Percentiles rank a stretch among this genome's conserved stretches.
phyloP scores from a whole-genome alignment of 2,113 vertebrate species.

The Vulpes lagopus region DNA sequence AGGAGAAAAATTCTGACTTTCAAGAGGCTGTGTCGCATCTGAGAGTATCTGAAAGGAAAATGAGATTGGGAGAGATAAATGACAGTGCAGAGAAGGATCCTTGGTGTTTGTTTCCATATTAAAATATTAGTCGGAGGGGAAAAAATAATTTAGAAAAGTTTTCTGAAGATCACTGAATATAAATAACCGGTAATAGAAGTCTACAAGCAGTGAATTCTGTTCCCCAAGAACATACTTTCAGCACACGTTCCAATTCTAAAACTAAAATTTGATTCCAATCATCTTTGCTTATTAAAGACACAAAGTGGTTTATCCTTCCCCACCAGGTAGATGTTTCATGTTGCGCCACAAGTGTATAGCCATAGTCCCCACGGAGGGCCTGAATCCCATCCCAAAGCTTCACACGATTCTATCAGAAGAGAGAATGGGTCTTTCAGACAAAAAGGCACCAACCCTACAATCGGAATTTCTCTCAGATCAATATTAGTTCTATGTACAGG shows the following conservation, averaged over 20 bases:
- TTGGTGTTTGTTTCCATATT: neutral
- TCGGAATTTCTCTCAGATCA: neutral
- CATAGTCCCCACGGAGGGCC: neutral
- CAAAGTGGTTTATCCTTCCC: neutral
- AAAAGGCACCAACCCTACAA: neutral
- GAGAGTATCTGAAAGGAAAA: constrained; percentile 91
- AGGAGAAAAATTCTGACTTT: constrained; percentile 93
- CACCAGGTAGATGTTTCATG: neutral
- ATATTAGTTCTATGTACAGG: neutral
- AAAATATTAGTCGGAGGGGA: constrained; percentile 29
- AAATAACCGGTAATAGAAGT: neutral
- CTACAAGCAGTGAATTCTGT: neutral
- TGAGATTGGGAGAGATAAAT: constrained; percentile 56
- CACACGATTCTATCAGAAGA: neutral
- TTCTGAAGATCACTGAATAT: neutral
- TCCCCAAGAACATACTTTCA: neutral
- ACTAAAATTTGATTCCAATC: neutral
- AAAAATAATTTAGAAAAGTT: constrained; percentile 30
- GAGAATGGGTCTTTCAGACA: neutral
- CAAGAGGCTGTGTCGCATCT: constrained; percentile 92
- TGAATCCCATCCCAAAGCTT: neutral
- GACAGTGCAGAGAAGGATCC: neutral
- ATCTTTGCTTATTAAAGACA: neutral
- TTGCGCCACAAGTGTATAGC: neutral
- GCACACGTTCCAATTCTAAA: constrained; percentile 33